Conservation (phyloP, 2,888 invertebrate genomes). For the Acholoe squamosa region DNA sequence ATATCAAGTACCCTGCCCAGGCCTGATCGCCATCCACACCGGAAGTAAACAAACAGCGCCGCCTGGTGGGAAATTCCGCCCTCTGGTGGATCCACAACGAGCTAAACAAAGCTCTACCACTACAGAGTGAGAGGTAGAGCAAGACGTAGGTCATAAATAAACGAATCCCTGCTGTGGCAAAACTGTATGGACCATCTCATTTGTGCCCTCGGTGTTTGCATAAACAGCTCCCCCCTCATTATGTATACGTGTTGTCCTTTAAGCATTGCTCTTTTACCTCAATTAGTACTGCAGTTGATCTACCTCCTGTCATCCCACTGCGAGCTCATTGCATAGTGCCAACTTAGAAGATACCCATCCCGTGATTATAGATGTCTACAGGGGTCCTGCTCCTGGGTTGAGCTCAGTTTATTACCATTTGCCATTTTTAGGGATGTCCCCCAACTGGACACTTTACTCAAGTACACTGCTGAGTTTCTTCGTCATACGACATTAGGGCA, state of each 20-base stretch:
- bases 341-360: too few relatives aligned
- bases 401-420: too few relatives aligned
- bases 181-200: background rate
- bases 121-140: background rate
- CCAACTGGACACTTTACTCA: too few relatives aligned
- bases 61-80: background rate
- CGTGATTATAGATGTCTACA: too few relatives aligned
- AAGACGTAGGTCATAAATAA: background rate
- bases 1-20: background rate
- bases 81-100: background rate
- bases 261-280: background rate
- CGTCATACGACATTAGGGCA: too few relatives aligned
- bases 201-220: background rate
- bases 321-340: too few relatives aligned
- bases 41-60: conserved; percentile 33
- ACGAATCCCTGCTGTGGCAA: background rate
- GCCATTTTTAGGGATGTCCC: too few relatives aligned
- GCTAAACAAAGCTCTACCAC: background rate
- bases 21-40: background rate
- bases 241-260: background rate
- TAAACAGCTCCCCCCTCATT: background rate
- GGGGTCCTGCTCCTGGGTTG: too few relatives aligned
- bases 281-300: background rate
- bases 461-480: too few relatives aligned
- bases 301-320: background rate